These are phyloP conservation scores for Chelonoidis abingdonii DNA, from an alignment of 2,113 vertebrate genomes.

Conservation along the genomic window DNA sequence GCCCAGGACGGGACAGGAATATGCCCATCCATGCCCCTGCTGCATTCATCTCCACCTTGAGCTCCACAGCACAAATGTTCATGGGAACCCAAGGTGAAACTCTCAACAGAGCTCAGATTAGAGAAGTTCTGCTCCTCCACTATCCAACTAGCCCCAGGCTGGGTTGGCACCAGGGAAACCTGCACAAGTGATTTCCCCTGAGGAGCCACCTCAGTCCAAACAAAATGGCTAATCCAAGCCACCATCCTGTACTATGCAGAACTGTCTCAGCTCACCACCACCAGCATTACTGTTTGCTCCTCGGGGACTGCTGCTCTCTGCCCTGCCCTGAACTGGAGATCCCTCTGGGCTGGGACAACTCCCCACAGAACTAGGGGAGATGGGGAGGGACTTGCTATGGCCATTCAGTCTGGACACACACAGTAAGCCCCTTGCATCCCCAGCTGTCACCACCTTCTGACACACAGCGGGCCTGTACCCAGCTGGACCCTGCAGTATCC, in stretches of 20 bases:
- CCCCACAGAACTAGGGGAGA: neutral
- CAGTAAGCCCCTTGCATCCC: neutral
- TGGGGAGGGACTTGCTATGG: neutral
- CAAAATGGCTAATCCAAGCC: neutral
- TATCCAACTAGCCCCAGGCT: neutral
- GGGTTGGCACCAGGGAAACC: neutral
- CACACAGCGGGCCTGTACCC: neutral
- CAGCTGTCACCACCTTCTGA: neutral
- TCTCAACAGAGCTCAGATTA: too few relatives aligned
- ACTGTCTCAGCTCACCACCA: neutral
- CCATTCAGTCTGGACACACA: neutral
- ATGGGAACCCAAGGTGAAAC: neutral
- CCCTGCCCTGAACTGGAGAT: neutral
- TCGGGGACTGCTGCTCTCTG: neutral
- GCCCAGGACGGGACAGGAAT: neutral
- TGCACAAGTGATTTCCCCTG: neutral
- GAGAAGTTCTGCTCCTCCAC: neutral
- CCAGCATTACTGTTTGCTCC: neutral
- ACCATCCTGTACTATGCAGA: neutral
- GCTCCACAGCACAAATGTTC: neutral
- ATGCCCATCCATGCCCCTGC: neutral
- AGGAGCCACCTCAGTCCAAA: neutral
- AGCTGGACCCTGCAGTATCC: neutral
- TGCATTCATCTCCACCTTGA: too few relatives aligned
- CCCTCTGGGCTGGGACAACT: neutral